These are phyloP conservation scores for Zaprionus gabonicus DNA, from an alignment of 1,140 invertebrate species.

Conservation along the genomic window DNA sequence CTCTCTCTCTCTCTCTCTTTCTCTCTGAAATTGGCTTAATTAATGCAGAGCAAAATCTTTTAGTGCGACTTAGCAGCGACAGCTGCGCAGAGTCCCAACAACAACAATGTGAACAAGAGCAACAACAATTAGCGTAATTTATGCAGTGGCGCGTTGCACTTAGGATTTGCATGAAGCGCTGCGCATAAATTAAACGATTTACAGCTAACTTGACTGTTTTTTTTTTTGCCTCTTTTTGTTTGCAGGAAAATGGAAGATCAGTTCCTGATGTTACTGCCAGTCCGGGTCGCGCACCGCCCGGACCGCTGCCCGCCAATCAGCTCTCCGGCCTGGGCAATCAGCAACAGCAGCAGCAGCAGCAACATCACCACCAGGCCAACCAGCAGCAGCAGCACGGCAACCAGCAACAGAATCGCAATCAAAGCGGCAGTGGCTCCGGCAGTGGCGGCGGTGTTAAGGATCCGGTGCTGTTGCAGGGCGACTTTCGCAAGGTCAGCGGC, in stretches of 20 bases:
- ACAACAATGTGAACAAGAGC: conserved; percentile 7
- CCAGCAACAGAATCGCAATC: conserved; percentile 64
- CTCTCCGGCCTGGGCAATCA: conserved; percentile 74
- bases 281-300: conserved; percentile 92
- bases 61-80: conserved; percentile 41
- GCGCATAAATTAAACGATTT: conserved; percentile 43
- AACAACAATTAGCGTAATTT: conserved; percentile 69
- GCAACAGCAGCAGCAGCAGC: conserved; percentile 78
- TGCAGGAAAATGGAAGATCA: conserved; percentile 93
- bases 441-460: conserved; percentile 87
- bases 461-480: conserved; percentile 96
- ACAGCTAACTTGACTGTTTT: conserved; percentile 31
- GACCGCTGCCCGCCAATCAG: conserved; percentile 87
- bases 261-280: conserved; percentile 94
- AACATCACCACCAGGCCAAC: conserved; percentile 87
- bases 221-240: conserved; percentile 61
- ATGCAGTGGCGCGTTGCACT: conserved; percentile 63
- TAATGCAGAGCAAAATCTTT: conserved; percentile 76
- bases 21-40: conserved; percentile 66
- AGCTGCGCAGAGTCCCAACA: conserved; percentile 1
- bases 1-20: neutral
- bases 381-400: conserved; percentile 76
- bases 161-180: conserved; percentile 60
- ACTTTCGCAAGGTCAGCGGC: conserved; percentile 95
- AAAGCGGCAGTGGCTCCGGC: conserved; percentile 59